Evolutionary conservation across 2,888 invertebrate species (phyloP).

Genomic region (Gastracanthus pulcherrimus): DNA sequence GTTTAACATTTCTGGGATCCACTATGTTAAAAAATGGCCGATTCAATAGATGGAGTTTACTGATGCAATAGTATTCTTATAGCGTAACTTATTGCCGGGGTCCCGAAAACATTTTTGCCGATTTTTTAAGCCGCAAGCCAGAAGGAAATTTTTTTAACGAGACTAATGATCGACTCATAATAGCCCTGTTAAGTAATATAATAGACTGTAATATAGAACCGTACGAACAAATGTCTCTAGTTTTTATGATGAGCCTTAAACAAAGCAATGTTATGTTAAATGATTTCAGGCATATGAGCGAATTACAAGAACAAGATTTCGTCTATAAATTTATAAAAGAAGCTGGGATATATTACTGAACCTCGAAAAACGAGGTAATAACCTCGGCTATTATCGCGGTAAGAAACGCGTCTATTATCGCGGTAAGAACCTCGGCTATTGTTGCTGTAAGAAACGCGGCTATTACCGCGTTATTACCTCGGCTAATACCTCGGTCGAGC

Average conservation of each 20-base stretch:
- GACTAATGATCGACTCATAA: not conserved
- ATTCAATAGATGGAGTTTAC: slow-evolving; percentile 32
- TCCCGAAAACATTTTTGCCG: too few relatives aligned
- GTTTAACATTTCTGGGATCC: not conserved
- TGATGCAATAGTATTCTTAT: slow-evolving; percentile 39
- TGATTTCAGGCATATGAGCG: not conserved
- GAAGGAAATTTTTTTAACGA: not conserved
- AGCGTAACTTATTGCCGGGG: slow-evolving; percentile 20
- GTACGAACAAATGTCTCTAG: not conserved
- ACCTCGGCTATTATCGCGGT: too few relatives aligned
- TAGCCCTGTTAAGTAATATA: not conserved
- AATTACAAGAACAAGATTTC: not conserved
- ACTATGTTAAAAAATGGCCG: not conserved
- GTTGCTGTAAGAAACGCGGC: too few relatives aligned
- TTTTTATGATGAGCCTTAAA: not conserved
- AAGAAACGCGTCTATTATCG: too few relatives aligned
- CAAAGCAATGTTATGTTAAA: not conserved
- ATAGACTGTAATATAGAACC: not conserved
- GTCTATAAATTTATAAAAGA: too few relatives aligned
- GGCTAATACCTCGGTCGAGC: too few relatives aligned
- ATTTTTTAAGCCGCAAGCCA: not conserved
- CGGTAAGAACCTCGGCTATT: too few relatives aligned
- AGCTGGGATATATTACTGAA: too few relatives aligned
- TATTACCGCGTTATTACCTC: too few relatives aligned
- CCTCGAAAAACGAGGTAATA: too few relatives aligned